A percentile compares a stretch with the other conserved stretches of the same genome.
phyloP scores from a whole-genome alignment of 2,113 vertebrate species.

The Melanostigma gelatinosum region DNA sequence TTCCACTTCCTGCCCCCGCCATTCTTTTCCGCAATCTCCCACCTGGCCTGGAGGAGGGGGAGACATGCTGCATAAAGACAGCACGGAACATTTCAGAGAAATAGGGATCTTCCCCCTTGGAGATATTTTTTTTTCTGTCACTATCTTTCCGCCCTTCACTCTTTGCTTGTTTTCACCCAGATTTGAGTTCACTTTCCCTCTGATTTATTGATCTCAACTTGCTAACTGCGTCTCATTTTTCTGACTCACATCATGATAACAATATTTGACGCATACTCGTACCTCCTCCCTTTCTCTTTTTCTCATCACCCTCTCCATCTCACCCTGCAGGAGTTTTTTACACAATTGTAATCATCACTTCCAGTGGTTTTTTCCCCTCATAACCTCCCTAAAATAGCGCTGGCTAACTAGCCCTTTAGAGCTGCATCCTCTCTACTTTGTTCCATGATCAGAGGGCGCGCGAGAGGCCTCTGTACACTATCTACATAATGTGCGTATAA shows the following conservation, averaged over 20 bases:
- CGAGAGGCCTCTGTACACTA: slow-evolving; percentile 3
- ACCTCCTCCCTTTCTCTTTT: slow-evolving; percentile 29
- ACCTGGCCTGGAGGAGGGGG: slow-evolving; percentile 40
- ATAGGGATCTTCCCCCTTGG: slow-evolving; percentile 46
- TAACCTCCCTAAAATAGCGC: slow-evolving; percentile 45
- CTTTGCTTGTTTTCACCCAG: slow-evolving; percentile 16
- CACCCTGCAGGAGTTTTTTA: slow-evolving; percentile 40
- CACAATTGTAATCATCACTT: slow-evolving; percentile 63
- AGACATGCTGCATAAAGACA: slow-evolving; percentile 58
- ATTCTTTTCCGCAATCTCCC: slow-evolving; percentile 34
- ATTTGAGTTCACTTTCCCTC: slow-evolving; percentile 12
- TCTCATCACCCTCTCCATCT: slow-evolving; percentile 18
- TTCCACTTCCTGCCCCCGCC: slow-evolving; percentile 15
- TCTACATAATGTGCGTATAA: slow-evolving; percentile 10
- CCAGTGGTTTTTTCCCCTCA: slow-evolving; percentile 34
- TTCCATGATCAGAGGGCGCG: slow-evolving; percentile 4
- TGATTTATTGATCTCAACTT: slow-evolving; percentile 36
- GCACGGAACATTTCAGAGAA: slow-evolving; percentile 55
- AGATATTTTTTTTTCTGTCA: slow-evolving; percentile 45
- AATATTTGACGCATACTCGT: slow-evolving; percentile 27
- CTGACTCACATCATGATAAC: neutral
- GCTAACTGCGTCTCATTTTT: slow-evolving; percentile 13
- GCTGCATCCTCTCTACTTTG: slow-evolving; percentile 24
- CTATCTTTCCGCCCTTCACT: slow-evolving; percentile 30
- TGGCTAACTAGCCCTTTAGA: slow-evolving; percentile 39